A percentile compares a stretch with the other conserved stretches of the same genome.
Evolutionary conservation across 2,113 vertebrate species (phyloP).

Genomic region (Bothrops jararaca): DNA sequence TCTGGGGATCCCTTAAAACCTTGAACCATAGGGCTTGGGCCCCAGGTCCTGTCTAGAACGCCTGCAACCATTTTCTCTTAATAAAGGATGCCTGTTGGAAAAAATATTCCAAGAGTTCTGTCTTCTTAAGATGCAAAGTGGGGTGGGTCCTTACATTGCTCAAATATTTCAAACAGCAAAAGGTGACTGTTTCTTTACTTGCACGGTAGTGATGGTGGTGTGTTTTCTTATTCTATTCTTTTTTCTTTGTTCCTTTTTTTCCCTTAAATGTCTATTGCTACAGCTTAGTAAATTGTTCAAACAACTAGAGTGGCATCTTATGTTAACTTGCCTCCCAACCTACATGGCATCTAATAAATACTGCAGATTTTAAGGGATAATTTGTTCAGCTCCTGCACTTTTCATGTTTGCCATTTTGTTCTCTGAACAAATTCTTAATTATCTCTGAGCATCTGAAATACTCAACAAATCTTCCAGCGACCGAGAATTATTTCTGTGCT

Average conservation of each 20-base stretch:
- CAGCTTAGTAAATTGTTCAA: neutral
- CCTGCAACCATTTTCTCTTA: too few relatives aligned
- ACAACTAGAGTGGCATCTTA: constrained; percentile 20
- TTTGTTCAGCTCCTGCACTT: constrained; percentile 61
- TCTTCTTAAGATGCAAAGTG: too few relatives aligned
- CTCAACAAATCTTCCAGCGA: constrained; percentile 54
- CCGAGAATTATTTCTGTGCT: constrained; percentile 61
- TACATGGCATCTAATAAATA: constrained; percentile 49
- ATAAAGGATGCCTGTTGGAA: too few relatives aligned
- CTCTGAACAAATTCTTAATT: constrained; percentile 68
- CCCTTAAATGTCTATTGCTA: fast-evolving
- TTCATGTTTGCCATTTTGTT: constrained; percentile 67
- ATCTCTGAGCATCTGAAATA: constrained; percentile 57
- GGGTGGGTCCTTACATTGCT: too few relatives aligned
- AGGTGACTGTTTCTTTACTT: neutral
- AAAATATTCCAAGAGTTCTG: too few relatives aligned
- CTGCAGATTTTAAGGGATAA: constrained; percentile 54
- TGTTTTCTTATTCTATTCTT: neutral
- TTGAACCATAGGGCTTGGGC: too few relatives aligned
- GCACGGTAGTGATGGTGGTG: fast-evolving
- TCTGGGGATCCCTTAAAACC: too few relatives aligned
- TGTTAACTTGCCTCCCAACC: constrained; percentile 51
- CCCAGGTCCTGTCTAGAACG: too few relatives aligned
- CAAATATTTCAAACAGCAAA: neutral
- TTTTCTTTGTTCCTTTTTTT: neutral